Conservation (phyloP, 2,113 vertebrate genomes). For the Stigmatopora nigra region DNA sequence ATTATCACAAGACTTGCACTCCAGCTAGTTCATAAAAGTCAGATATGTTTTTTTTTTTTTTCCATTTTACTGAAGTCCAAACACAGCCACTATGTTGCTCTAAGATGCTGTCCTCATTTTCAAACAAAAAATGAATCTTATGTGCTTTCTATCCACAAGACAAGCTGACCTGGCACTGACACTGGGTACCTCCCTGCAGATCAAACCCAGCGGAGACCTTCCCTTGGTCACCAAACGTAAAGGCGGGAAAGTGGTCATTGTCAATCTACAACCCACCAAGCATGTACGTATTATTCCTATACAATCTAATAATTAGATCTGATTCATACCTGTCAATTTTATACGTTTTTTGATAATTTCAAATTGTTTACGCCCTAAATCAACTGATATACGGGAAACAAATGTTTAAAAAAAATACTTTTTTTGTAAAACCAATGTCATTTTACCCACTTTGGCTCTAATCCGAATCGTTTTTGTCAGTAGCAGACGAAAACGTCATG, state of each 20-base stretch:
- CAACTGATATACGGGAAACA: too few species aligned
- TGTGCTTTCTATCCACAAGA: conserved; percentile 55
- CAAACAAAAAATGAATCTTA: too few species aligned
- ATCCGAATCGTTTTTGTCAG: too few species aligned
- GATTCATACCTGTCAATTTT: too few species aligned
- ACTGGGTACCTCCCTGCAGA: conserved; percentile 92
- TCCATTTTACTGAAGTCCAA: not conserved
- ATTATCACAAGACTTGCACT: conserved; percentile 12
- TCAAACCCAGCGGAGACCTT: conserved; percentile 92
- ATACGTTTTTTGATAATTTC: too few species aligned
- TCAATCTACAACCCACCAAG: conserved; percentile 94
- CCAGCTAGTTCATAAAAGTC: not conserved
- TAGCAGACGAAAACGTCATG: too few species aligned
- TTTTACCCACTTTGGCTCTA: too few species aligned
- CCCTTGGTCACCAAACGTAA: conserved; percentile 90
- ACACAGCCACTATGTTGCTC: not conserved
- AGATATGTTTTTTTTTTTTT: not conserved
- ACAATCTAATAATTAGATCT: too few species aligned
- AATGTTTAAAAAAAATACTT: too few species aligned
- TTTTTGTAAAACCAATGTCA: too few species aligned
- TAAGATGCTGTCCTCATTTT: not conserved
- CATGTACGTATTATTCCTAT: conserved; percentile 71
- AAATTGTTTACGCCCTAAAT: too few species aligned
- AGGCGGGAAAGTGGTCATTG: conserved; percentile 85
- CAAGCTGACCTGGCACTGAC: conserved; percentile 86